Base-by-base conservation (phyloP, 2,797 vertebrate species). In the Gymnocypris eckloni region DNA sequence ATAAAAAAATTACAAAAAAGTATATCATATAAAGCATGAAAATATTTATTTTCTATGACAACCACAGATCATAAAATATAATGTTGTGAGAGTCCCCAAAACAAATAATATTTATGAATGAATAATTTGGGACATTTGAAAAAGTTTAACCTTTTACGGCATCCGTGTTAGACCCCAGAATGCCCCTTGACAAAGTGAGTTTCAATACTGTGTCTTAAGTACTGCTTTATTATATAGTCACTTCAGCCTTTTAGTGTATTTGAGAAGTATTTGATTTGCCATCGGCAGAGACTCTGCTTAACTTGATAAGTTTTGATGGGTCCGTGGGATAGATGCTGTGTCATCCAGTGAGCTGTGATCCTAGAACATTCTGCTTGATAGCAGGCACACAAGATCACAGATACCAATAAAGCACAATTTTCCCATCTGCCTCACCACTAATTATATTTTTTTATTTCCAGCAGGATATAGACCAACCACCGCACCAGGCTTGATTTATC, bases 391-490 rank as follows among this genome's bases (percentile, higher is more conserved):
- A 81, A 83, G 83, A 90, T 71, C 41, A 72, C 77, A 92, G 87
- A 83, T 52, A 56, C 79, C 82, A 90, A 86, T 86, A 91, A 84
- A 87, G 52, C 59, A 39, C 33, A 52, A 39, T 70, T 79, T 13
- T 45, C 80, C 52, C 84, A 84, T 88, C 83, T 85, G 80, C 83
- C 78, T 87, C 59, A 64, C 85, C 52, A 18, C 86, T 94, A 87
- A 94, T 89, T 50, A 93, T 91, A 94, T 94, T 3, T 4, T 45
- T 95, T 96, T 93, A 90, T 97, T 95, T 96, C 93, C 95, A 96
- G 91, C 96, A 99, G 97, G 95, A 93, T 93, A 96, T 94, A 95
- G 94, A 96, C 92, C 92, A 89, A 89, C 93, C 90, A 93, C 93
- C 93, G 92, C 87, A 93, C 91, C 92, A 91, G 92, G 93, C 93